Percentiles rank a stretch among this genome's conserved stretches.
phyloP scores from a whole-genome alignment of 2,113 vertebrate genomes.

The Regulus satrapa region DNA sequence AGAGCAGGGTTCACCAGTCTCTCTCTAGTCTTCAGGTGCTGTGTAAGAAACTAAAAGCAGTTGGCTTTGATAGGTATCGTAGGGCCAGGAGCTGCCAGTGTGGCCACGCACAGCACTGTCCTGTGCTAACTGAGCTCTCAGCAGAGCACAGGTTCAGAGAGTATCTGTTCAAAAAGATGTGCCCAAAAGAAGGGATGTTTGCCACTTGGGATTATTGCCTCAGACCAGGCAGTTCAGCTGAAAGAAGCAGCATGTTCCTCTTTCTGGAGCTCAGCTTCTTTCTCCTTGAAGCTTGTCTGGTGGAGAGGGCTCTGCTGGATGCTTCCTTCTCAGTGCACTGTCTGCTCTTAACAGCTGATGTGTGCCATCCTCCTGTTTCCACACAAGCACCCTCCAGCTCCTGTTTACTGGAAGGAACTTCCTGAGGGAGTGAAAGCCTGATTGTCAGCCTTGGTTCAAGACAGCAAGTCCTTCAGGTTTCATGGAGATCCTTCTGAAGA shows the following conservation, averaged over 20 bases:
- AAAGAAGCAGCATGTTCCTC: not conserved
- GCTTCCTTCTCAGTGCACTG: not conserved
- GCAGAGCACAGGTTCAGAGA: not conserved
- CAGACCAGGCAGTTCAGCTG: not conserved
- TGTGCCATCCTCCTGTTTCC: not conserved
- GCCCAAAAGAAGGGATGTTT: not conserved
- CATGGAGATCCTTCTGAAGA: not conserved
- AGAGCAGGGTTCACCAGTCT: not conserved
- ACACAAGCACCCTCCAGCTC: not conserved
- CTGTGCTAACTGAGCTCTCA: not conserved
- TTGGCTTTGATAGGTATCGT: rapidly evolving
- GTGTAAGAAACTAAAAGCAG: not conserved
- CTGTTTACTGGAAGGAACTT: not conserved
- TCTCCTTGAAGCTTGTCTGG: not conserved
- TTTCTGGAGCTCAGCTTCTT: not conserved
- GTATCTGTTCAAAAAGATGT: not conserved
- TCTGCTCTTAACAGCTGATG: not conserved
- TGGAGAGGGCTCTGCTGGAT: not conserved
- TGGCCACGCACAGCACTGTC: not conserved
- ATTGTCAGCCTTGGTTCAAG: not conserved
- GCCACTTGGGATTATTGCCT: not conserved
- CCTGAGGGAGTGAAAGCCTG: not conserved
- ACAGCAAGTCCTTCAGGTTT: not conserved
- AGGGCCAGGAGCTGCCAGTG: not conserved
- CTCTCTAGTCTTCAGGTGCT: not conserved